phyloP scores from a whole-genome alignment of 2,113 vertebrate genomes.

The Chlorodrepanis virens region DNA sequence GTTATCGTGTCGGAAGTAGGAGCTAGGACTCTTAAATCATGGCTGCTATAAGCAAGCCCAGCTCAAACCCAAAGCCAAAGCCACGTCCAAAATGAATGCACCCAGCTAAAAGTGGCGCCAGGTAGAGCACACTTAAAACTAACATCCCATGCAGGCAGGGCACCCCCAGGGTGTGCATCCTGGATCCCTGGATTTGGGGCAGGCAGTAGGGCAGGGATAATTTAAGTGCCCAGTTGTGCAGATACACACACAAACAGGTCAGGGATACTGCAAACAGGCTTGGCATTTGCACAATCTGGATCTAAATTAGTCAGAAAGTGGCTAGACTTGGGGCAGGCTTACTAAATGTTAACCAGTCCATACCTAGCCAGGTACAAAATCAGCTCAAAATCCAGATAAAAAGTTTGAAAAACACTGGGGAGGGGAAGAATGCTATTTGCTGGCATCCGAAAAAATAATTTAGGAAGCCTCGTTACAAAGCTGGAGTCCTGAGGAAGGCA shows the following conservation, averaged over 20 bases:
- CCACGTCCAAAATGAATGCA: neutral
- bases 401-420: neutral
- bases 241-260: neutral
- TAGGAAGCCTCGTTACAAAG: neutral
- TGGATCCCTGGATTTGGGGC: neutral
- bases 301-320: neutral
- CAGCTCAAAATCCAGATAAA: neutral
- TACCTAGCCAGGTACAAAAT: neutral
- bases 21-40: neutral
- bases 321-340: neutral
- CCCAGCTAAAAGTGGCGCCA: fast-evolving
- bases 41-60: neutral
- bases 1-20: neutral
- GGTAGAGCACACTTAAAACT: neutral
- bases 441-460: neutral
- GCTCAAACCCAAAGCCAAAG: neutral
- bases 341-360: neutral
- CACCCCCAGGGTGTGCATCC: neutral
- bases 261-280: neutral
- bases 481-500: neutral
- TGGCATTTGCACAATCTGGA: neutral
- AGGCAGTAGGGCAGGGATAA: neutral
- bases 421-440: neutral
- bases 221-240: neutral
- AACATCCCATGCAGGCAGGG: fast-evolving